phyloP scores from a whole-genome alignment of 2,797 vertebrate species.

The Telmatherina bonti region DNA sequence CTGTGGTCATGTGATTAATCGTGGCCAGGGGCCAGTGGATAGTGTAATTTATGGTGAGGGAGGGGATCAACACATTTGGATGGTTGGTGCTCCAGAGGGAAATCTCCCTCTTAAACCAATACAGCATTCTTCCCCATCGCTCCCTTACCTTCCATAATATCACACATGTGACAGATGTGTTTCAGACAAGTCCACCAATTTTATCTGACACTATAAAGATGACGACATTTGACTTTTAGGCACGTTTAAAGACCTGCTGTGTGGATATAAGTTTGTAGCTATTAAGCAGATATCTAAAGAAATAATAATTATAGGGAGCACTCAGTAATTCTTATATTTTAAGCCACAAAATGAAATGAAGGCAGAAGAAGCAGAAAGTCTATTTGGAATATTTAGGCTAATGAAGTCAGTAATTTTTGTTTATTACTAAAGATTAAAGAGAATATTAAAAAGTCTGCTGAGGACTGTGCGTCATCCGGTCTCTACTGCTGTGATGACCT shows the following conservation, averaged over 20 bases:
- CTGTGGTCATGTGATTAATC: slow-evolving; percentile 83
- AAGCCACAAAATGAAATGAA: slow-evolving; percentile 3
- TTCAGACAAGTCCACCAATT: slow-evolving; percentile 37
- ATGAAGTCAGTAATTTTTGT: slow-evolving; percentile 22
- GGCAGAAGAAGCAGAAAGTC: slow-evolving; percentile 5
- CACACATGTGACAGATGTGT: slow-evolving; percentile 33
- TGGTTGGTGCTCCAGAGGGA: slow-evolving; percentile 80
- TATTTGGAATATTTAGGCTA: slow-evolving; percentile 12
- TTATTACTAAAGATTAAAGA: slow-evolving; percentile 43
- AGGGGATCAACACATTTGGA: slow-evolving; percentile 78
- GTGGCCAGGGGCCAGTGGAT: slow-evolving; percentile 76
- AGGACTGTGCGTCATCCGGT: slow-evolving; percentile 50
- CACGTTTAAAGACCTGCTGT: slow-evolving; percentile 3
- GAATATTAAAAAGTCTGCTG: slow-evolving; percentile 43
- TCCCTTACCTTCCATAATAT: slow-evolving; percentile 35
- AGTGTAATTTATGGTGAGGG: slow-evolving; percentile 80
- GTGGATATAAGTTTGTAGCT: slow-evolving; percentile 11
- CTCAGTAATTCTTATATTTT: background rate
- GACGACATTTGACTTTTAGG: slow-evolving; percentile 25
- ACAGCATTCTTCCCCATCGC: slow-evolving; percentile 64
- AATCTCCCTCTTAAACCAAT: slow-evolving; percentile 80
- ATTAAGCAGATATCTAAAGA: slow-evolving; percentile 14
- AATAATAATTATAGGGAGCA: slow-evolving; percentile 6
- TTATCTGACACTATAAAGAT: slow-evolving; percentile 34
- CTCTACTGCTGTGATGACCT: slow-evolving; percentile 56